Percentiles rank a stretch among this genome's conserved stretches.
Evolutionary conservation across 2,113 vertebrate species (phyloP).

Genomic region (Alethe diademata): DNA sequence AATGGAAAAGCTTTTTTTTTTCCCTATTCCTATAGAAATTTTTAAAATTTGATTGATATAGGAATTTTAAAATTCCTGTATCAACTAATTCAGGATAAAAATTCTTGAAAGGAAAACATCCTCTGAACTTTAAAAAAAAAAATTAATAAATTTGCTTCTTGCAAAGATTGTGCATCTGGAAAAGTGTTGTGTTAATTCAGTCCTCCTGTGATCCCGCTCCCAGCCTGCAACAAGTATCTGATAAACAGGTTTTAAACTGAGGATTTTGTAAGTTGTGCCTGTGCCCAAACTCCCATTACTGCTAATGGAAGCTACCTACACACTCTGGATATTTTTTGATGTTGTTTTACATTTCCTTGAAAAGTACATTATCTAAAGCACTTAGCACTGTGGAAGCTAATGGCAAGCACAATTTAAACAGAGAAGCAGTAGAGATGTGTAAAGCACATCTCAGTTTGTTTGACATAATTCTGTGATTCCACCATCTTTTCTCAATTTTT

Average conservation of each 20-base stretch:
- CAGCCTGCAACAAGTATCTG: neutral
- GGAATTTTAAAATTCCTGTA: no score
- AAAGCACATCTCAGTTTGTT: neutral
- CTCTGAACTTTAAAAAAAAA: neutral
- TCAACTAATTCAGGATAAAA: neutral
- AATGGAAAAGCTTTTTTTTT: neutral
- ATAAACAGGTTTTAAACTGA: conserved; percentile 39
- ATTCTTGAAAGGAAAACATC: neutral
- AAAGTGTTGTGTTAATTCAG: neutral
- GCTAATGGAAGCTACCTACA: conserved; percentile 51
- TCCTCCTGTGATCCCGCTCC: neutral
- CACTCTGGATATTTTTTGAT: neutral
- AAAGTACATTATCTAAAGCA: conserved; percentile 48
- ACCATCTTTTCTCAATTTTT: neutral
- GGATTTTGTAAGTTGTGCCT: conserved; percentile 32
- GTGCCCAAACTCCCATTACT: conserved; percentile 48
- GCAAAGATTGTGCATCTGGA: neutral
- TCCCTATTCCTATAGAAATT: neutral
- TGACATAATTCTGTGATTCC: neutral
- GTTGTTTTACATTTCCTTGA: neutral
- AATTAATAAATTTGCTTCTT: neutral
- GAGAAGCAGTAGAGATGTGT: neutral
- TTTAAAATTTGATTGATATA: neutral
- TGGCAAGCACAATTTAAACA: neutral
- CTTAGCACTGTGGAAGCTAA: conserved; percentile 32